phyloP scores from a whole-genome alignment of 2,113 vertebrate species.

The Thinocorus orbignyianus region DNA sequence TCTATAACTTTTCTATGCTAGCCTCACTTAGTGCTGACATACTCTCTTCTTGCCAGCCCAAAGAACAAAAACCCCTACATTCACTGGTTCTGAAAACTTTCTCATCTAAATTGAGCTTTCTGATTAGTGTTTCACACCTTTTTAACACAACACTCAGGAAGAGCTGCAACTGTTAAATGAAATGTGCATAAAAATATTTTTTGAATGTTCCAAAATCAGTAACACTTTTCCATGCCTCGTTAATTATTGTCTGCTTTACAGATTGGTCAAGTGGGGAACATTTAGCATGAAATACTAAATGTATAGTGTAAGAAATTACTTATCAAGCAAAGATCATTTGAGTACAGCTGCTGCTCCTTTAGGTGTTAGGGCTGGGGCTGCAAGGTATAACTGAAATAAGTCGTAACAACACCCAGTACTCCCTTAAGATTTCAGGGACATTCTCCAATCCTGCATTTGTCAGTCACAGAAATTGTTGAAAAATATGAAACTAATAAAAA shows the following conservation, averaged over 20 bases:
- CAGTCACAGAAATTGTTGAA: not conserved
- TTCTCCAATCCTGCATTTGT: not conserved
- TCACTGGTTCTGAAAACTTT: not conserved
- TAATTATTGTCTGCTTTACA: not conserved
- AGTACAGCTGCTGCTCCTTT: not conserved
- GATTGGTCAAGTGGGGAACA: not conserved
- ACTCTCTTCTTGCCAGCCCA: not conserved
- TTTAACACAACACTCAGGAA: not conserved
- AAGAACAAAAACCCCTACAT: not conserved
- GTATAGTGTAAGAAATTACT: not conserved
- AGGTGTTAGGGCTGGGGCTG: not conserved
- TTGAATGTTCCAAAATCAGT: not conserved
- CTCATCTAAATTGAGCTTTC: not conserved
- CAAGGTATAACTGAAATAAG: not conserved
- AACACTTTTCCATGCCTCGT: not conserved
- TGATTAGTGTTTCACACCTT: not conserved
- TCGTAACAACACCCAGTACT: not conserved
- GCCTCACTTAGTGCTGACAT: not conserved
- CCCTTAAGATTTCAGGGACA: not conserved
- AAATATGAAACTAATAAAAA: slow-evolving; percentile 10
- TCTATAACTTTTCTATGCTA: not conserved
- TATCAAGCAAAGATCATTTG: not conserved
- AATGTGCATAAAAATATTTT: not conserved
- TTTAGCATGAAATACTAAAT: not conserved
- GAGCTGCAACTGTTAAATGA: not conserved